phyloP scores from a whole-genome alignment of 92 coral and sea anemone species.

The Heteractis magnifica region DNA sequence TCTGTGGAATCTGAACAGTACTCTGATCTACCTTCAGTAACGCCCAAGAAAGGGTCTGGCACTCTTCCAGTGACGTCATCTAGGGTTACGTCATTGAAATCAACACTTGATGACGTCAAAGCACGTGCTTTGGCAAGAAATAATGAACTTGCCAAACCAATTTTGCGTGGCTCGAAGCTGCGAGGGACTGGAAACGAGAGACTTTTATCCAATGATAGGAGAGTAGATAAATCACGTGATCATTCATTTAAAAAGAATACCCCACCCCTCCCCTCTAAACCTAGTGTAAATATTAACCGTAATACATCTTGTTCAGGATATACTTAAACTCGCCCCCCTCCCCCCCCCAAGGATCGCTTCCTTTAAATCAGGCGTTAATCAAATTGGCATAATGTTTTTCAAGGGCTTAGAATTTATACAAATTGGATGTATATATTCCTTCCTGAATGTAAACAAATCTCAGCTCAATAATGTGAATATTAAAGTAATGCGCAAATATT shows the following conservation, averaged over 20 bases:
- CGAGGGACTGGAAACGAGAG: constrained; percentile 18
- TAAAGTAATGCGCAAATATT: no score
- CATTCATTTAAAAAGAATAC: constrained; percentile 14
- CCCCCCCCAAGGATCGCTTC: no score
- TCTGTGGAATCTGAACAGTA: constrained; percentile 77
- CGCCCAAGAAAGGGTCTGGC: constrained; percentile 16
- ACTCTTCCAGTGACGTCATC: constrained; percentile 1
- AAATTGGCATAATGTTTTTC: no score
- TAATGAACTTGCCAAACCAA: constrained; percentile 27
- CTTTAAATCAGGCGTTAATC: no score
- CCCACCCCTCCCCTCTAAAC: constrained; percentile 55
- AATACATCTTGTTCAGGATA: background rate
- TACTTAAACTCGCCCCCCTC: background rate
- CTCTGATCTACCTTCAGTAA: constrained; percentile 79
- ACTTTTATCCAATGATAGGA: background rate
- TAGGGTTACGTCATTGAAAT: constrained; percentile 10
- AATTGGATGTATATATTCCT: no score
- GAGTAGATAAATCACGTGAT: constrained; percentile 46
- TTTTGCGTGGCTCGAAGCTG: constrained; percentile 28
- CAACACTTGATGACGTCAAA: constrained; percentile 29
- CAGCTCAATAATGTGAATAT: no score
- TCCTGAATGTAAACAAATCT: no score
- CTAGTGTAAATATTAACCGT: constrained; percentile 37
- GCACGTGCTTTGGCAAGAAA: constrained; percentile 31
- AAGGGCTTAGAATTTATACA: no score